These are phyloP conservation scores for Hydrocynus forskahlii DNA, from an alignment of 2,797 vertebrate genomes.

Conservation along the genomic window DNA sequence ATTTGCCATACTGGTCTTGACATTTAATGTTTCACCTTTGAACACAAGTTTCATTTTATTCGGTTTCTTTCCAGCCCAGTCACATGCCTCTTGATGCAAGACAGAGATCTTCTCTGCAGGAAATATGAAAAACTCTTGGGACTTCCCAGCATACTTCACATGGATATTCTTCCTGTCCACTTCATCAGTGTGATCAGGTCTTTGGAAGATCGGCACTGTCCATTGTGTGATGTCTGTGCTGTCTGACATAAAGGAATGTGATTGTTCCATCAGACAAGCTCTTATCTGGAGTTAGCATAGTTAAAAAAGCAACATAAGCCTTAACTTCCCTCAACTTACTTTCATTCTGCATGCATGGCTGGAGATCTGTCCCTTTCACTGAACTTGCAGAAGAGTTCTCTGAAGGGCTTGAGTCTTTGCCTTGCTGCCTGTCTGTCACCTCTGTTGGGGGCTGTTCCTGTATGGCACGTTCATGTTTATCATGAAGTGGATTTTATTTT, in stretches of 20 bases:
- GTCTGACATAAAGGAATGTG: not conserved
- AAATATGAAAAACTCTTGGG: not conserved
- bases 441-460: not conserved
- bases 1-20: not conserved
- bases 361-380: not conserved
- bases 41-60: conserved; percentile 31
- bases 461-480: not conserved
- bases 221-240: not conserved
- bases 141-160: conserved; percentile 34
- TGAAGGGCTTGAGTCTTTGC: not conserved
- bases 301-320: not conserved
- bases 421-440: not conserved
- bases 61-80: conserved; percentile 11
- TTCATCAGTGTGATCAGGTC: not conserved
- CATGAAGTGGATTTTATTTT: not conserved
- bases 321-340: not conserved
- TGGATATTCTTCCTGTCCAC: conserved; percentile 34
- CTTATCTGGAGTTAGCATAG: not conserved
- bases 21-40: conserved; percentile 5
- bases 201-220: not conserved
- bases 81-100: conserved; percentile 6
- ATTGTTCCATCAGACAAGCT: not conserved
- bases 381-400: not conserved
- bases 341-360: not conserved
- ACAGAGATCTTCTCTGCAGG: conserved; percentile 27